Evolutionary conservation across 1,140 invertebrate genomes (phyloP), one percentile per base, ranked within the genome.

Genomic region (Calosoma granatense): DNA sequence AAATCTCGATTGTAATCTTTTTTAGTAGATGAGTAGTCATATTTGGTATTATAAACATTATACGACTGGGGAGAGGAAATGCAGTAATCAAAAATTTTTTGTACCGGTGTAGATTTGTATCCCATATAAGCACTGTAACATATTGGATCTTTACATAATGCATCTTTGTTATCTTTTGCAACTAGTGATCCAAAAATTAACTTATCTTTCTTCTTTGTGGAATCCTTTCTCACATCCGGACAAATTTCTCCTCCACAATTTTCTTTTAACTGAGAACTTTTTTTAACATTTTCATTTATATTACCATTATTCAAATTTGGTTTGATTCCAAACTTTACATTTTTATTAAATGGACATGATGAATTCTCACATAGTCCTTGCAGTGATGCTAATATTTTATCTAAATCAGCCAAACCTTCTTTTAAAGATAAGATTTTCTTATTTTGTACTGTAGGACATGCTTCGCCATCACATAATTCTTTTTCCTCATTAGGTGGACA

Each of bases 361-460:
- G 56, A 30, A 41, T 58, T 30, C 6, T 41, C 39, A 20, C 56
- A 58, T 19, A 26, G 21, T 23, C 14, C 15, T 11, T 30, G 2
- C 14, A n/a, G 3, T 19, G 2, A 9, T 23, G 20, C 9, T 47
- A 47, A 47, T 12, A 47, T 47, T 4, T 47, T 47, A 4, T 47
- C 41, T 17, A 47, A 17, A 11, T 6, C 15, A 4, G 4, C 17
- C 4, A 47, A 12, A 47, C 15, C 15, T 47, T 47, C 6, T 47
- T 47, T 47, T 17, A 47, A 4, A 4, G 6, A 36, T 9, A n/a
- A 9, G n/a, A 36, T 36, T n/a, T 36, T 36, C n/a, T 36, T 36
- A n/a, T n/a, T n/a, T n/a, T n/a, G n/a, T n/a, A n/a, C n/a, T n/a
- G n/a, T n/a, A n/a, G n/a, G n/a, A n/a, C n/a, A n/a, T n/a, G n/a